These are phyloP conservation scores for Coluber constrictor DNA, from an alignment of 2,797 vertebrate species.

Conservation along the genomic window DNA sequence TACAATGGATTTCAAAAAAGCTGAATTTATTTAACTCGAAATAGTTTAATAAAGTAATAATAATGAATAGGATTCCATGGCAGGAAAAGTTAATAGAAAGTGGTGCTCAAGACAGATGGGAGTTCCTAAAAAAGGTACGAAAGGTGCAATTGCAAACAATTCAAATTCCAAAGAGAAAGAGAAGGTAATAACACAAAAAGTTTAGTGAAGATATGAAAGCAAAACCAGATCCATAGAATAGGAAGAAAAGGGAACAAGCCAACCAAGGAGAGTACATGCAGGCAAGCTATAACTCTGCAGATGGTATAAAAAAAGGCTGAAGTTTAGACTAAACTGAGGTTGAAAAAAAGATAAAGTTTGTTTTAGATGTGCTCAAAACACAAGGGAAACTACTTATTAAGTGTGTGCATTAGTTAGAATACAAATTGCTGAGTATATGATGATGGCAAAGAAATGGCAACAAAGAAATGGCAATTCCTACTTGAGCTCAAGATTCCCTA, in stretches of 20 bases:
- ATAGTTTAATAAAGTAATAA: background rate
- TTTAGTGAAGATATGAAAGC: background rate
- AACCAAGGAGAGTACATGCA: background rate
- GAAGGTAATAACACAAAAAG: background rate
- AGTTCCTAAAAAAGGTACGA: background rate
- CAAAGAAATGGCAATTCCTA: background rate
- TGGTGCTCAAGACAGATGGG: background rate
- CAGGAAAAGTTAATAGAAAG: background rate
- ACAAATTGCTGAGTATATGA: background rate
- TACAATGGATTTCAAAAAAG: background rate
- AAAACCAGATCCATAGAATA: background rate
- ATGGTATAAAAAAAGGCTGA: background rate
- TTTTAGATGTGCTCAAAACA: background rate
- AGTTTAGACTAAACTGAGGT: background rate
- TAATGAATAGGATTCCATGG: background rate
- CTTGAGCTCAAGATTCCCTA: background rate
- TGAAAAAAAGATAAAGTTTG: background rate
- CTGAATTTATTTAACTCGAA: background rate
- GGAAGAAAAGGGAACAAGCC: background rate
- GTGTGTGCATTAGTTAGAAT: background rate
- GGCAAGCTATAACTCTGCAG: background rate
- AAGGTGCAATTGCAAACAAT: background rate
- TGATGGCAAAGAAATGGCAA: background rate
- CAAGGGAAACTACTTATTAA: background rate
- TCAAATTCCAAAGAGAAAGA: background rate